These are phyloP conservation scores for Pelobates cultripes DNA, from an alignment of 2,797 vertebrate genomes.

Conservation along the genomic window DNA sequence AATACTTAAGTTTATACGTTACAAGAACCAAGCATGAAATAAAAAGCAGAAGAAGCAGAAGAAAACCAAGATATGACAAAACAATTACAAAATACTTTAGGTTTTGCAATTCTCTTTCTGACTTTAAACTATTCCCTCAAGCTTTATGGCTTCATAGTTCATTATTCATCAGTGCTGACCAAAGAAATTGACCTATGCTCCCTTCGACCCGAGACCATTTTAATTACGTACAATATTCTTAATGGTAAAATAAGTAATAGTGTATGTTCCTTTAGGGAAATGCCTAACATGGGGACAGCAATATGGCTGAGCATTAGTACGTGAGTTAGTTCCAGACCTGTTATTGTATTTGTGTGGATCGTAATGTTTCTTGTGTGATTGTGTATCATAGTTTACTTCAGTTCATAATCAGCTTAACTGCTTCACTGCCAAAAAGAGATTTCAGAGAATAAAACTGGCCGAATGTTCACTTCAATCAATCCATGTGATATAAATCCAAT, in stretches of 20 bases:
- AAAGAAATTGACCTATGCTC: constrained; percentile 17
- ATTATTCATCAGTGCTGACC: constrained; percentile 31
- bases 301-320: constrained; percentile 24
- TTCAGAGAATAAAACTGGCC: too few relatives aligned
- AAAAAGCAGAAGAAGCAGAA: too few relatives aligned
- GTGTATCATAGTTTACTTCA: neutral
- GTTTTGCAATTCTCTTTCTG: neutral
- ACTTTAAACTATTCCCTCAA: constrained; percentile 1
- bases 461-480: too few relatives aligned
- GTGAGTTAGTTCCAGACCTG: neutral
- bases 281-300: constrained; percentile 23
- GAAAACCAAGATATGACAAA: too few relatives aligned
- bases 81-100: too few relatives aligned
- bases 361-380: neutral
- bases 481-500: too few relatives aligned
- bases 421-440: neutral
- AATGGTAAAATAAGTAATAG: constrained; percentile 31
- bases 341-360: neutral
- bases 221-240: constrained; percentile 28
- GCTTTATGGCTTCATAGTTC: constrained; percentile 12
- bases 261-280: constrained; percentile 13
- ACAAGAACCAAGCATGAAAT: too few relatives aligned
- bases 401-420: neutral
- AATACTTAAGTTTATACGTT: too few relatives aligned
- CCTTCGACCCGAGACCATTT: neutral